phyloP scores from a whole-genome alignment of 2,113 vertebrate genomes.

The Ceyx melanurus region DNA sequence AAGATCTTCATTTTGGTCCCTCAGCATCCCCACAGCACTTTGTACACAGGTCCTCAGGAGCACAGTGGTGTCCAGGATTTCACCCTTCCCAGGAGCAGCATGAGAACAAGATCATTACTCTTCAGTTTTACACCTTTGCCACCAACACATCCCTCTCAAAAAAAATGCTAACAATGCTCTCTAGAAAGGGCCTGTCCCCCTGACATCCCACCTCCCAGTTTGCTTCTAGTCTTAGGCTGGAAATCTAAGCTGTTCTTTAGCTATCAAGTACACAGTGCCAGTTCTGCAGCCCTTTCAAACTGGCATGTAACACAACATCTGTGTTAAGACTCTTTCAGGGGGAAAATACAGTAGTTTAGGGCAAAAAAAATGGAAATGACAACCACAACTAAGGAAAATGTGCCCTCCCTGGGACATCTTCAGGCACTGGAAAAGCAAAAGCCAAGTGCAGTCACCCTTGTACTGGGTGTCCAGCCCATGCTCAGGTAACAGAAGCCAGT shows the following conservation, averaged over 20 bases:
- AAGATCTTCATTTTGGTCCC: constrained; percentile 74
- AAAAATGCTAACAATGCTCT: neutral
- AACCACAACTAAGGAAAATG: rapidly evolving
- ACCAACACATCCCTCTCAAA: neutral
- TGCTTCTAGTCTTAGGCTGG: neutral
- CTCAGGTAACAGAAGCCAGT: rapidly evolving
- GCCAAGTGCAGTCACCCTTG: neutral
- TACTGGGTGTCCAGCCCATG: neutral
- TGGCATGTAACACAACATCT: neutral
- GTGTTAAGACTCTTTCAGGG: neutral
- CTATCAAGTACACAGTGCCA: neutral
- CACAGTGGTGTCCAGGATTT: constrained; percentile 83
- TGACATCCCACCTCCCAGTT: neutral
- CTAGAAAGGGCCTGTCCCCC: neutral
- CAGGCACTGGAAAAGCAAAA: neutral
- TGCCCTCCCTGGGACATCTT: neutral
- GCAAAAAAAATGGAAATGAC: neutral
- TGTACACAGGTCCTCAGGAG: constrained; percentile 91
- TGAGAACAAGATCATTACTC: neutral
- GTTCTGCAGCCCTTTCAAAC: neutral
- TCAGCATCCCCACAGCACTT: constrained; percentile 87
- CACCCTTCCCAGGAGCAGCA: neutral
- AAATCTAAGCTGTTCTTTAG: neutral
- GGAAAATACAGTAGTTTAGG: neutral
- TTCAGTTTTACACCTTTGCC: neutral